Percentiles rank a stretch among this genome's conserved stretches.
phyloP scores from a whole-genome alignment of 2,888 invertebrate genomes.

The Galerucella calmariensis region DNA sequence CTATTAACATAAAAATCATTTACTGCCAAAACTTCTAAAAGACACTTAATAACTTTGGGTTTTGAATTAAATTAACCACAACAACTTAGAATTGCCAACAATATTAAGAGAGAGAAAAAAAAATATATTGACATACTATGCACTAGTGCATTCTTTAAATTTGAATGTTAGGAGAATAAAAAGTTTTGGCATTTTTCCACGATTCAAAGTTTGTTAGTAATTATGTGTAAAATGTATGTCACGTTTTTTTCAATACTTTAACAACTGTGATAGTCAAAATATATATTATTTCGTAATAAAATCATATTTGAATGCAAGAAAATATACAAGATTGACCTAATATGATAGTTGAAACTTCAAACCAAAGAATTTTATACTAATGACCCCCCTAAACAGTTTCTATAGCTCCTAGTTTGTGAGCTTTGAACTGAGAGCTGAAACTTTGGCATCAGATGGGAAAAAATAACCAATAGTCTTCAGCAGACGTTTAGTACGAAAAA shows the following conservation, averaged over 20 bases:
- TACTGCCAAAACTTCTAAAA: not conserved
- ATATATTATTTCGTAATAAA: no score
- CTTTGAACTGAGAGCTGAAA: no score
- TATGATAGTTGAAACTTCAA: no score
- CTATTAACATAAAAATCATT: not conserved
- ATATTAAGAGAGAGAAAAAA: not conserved
- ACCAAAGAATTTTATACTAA: no score
- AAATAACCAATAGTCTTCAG: no score
- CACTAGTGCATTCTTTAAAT: conserved; percentile 4
- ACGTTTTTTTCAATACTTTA: not conserved
- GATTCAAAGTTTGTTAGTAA: conserved; percentile 13
- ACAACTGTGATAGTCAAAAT: not conserved
- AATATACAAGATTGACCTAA: no score
- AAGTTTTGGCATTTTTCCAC: conserved; percentile 16
- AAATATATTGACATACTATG: not conserved
- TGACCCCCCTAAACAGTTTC: no score
- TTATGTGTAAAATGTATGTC: conserved; percentile 15
- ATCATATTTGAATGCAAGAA: no score
- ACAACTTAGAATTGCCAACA: conserved; percentile 1
- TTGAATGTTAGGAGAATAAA: conserved; percentile 5
- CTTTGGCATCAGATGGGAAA: no score
- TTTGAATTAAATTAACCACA: not conserved
- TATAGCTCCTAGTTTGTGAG: no score
- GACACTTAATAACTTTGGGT: not conserved
- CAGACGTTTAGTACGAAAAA: no score